Evolutionary conservation across 2,888 invertebrate genomes (phyloP).

Genomic region (Cryptus viduatorius): DNA sequence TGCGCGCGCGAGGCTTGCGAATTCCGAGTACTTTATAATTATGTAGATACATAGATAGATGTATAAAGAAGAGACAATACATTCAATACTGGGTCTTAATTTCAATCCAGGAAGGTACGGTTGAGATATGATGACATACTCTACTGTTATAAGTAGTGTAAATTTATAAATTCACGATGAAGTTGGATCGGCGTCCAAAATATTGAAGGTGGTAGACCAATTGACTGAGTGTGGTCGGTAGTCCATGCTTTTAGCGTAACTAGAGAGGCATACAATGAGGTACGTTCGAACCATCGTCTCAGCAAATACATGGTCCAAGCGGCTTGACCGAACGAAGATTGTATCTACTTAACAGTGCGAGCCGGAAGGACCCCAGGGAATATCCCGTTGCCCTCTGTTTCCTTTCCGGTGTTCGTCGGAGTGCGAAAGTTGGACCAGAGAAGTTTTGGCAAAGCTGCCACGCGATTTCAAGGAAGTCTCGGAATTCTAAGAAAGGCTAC

Average conservation of each 20-base stretch:
- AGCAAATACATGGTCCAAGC: conserved; percentile 25
- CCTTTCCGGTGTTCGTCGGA: conserved; percentile 45
- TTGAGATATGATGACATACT: not conserved
- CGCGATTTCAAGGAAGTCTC: conserved; percentile 21
- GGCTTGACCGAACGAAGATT: conserved; percentile 38
- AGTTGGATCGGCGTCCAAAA: not conserved
- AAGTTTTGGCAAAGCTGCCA: conserved; percentile 58
- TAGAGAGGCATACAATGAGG: not conserved
- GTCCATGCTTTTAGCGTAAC: conserved; percentile 3
- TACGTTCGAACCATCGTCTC: conserved; percentile 33
- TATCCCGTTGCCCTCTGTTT: conserved; percentile 30
- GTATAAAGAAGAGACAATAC: not conserved
- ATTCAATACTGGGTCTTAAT: not conserved
- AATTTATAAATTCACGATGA: not conserved
- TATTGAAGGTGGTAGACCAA: conserved; percentile 6
- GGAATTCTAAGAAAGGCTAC: conserved; percentile 45
- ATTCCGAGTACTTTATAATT: too few species aligned
- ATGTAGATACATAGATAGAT: too few species aligned
- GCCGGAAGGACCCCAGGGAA: conserved; percentile 50
- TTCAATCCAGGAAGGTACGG: not conserved
- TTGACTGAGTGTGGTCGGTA: conserved; percentile 29
- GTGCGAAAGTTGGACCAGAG: conserved; percentile 50
- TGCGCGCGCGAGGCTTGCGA: too few species aligned
- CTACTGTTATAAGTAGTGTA: not conserved
- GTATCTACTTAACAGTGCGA: conserved; percentile 54